phyloP scores from a whole-genome alignment of 2,888 invertebrate species.

The Pristionchus fissidentatus region DNA sequence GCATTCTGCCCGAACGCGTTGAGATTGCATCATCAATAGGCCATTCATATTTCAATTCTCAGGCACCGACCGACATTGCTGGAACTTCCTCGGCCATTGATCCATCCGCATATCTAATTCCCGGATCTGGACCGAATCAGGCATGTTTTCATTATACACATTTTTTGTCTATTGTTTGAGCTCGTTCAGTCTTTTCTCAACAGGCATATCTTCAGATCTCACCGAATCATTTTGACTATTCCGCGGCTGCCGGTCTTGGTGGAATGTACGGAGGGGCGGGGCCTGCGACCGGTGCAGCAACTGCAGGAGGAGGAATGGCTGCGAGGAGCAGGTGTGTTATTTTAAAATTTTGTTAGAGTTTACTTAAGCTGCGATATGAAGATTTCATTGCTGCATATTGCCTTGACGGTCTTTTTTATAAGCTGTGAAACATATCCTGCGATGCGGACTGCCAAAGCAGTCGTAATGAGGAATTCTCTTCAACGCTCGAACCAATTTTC shows the following conservation, averaged over 20 bases:
- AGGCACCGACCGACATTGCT: constrained; percentile 11
- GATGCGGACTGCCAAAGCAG: no score
- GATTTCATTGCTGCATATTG: no score
- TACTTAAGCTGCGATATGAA: not conserved
- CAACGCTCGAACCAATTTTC: no score
- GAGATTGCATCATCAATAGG: not conserved
- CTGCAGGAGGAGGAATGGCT: not conserved
- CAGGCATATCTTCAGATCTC: constrained; percentile 19
- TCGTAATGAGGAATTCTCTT: no score
- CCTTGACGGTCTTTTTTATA: no score
- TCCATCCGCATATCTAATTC: not conserved
- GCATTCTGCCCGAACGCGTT: no score
- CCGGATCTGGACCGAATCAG: not conserved
- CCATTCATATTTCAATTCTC: not conserved
- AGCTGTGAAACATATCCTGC: no score
- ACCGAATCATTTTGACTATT: constrained; percentile 39
- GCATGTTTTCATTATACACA: not conserved
- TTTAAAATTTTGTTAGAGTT: not conserved
- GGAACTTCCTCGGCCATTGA: constrained; percentile 6
- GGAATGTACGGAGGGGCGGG: constrained; percentile 37
- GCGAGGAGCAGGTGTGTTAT: not conserved
- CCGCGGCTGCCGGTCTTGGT: not conserved
- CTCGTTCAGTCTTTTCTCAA: not conserved
- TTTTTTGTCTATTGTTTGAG: not conserved
- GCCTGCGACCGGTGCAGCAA: not conserved